phyloP scores from a whole-genome alignment of 2,113 vertebrate genomes.

The Tachysurus vachellii region DNA sequence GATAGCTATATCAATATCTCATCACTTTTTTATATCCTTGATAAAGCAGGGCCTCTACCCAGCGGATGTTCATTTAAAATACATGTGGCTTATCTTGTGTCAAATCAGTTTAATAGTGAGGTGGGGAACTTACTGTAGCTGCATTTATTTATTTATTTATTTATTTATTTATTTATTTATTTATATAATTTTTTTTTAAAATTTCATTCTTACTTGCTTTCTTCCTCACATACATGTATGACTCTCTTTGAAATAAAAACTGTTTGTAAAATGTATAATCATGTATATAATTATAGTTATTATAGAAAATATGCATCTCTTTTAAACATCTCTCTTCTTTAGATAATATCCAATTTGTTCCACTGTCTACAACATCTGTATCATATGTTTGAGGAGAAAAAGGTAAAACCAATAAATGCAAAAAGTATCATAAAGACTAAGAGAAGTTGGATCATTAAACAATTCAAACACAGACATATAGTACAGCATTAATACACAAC shows the following conservation, averaged over 20 bases:
- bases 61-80: constrained; percentile 42
- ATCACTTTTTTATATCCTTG: constrained; percentile 72
- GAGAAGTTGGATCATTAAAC: background rate
- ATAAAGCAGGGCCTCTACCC: constrained; percentile 55
- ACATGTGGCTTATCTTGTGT: constrained; percentile 26
- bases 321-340: background rate
- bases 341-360: background rate
- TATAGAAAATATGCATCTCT: background rate
- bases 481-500: background rate
- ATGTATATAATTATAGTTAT: background rate
- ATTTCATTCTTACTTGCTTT: background rate
- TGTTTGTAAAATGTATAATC: background rate
- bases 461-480: background rate
- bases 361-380: background rate
- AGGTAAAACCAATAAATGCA: background rate
- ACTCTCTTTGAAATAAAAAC: background rate
- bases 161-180: background rate
- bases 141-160: background rate
- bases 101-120: constrained; percentile 29
- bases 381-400: background rate
- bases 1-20: constrained; percentile 75
- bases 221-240: background rate
- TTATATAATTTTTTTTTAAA: background rate
- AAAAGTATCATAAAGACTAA: background rate
- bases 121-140: background rate